Evolutionary conservation across 2,113 vertebrate genomes (phyloP).

Genomic region (Pituophis catenifer): DNA sequence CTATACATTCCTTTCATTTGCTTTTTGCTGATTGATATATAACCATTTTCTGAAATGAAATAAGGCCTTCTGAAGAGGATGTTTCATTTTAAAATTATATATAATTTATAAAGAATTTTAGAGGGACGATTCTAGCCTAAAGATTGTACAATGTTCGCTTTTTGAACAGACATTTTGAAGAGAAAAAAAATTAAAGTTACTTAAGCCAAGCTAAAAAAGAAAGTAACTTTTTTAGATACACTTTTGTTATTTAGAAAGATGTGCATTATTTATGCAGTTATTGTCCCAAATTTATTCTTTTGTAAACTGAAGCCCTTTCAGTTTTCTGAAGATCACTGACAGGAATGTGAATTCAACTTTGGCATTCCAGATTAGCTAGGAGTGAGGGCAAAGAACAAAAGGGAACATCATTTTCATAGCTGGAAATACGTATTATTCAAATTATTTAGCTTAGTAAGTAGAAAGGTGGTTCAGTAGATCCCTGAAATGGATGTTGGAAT

Average conservation of each 20-base stretch:
- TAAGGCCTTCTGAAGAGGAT: not conserved
- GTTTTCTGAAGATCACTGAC: not conserved
- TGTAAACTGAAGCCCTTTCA: not conserved
- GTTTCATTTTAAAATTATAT: slow-evolving; percentile 44
- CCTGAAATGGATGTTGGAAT: not conserved
- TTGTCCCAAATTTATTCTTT: not conserved
- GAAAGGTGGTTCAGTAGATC: not conserved
- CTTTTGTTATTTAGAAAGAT: not conserved
- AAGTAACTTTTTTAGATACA: not conserved
- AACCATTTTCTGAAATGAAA: slow-evolving; percentile 50
- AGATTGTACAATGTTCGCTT: not conserved
- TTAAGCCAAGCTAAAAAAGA: not conserved
- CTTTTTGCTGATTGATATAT: slow-evolving; percentile 36
- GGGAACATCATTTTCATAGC: not conserved
- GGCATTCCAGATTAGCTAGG: not conserved
- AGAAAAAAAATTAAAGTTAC: not conserved
- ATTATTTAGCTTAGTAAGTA: not conserved
- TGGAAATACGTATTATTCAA: not conserved
- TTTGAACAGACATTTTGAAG: slow-evolving; percentile 23
- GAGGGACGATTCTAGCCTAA: not conserved
- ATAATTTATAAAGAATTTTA: slow-evolving; percentile 33
- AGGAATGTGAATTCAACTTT: not conserved
- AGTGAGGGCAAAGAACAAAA: not conserved
- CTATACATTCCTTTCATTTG: slow-evolving; percentile 6
- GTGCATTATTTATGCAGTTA: not conserved